phyloP scores from a whole-genome alignment of 1,140 invertebrate genomes.

The Panulirus ornatus region DNA sequence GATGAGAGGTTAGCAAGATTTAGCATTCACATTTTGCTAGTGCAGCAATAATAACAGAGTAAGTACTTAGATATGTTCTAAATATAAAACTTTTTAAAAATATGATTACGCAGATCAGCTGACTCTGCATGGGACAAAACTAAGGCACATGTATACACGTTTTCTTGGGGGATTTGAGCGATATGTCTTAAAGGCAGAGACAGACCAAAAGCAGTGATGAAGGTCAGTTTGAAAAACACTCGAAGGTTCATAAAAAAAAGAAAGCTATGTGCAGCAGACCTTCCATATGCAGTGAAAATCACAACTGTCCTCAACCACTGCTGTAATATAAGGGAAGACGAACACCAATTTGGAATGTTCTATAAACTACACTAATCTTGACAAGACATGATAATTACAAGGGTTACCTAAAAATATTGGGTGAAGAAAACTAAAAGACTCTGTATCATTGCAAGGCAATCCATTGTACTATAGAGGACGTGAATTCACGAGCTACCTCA shows the following conservation, averaged over 20 bases:
- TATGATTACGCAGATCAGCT: slow-evolving; percentile 29
- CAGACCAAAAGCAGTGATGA: slow-evolving; percentile 3
- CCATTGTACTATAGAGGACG: slow-evolving; percentile 68
- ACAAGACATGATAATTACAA: slow-evolving; percentile 45
- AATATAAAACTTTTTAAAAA: slow-evolving; percentile 12
- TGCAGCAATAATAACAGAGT: slow-evolving; percentile 41
- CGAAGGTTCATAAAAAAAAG: background rate
- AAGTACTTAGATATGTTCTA: slow-evolving; percentile 32
- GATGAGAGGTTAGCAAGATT: slow-evolving; percentile 6
- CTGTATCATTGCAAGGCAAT: slow-evolving; percentile 57
- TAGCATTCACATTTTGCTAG: slow-evolving; percentile 40
- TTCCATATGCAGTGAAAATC: background rate
- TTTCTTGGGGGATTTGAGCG: slow-evolving; percentile 54
- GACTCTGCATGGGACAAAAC: slow-evolving; percentile 31
- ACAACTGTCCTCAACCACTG: slow-evolving; percentile 33
- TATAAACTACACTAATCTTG: slow-evolving; percentile 66
- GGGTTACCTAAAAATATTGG: slow-evolving; percentile 65
- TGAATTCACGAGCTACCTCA: slow-evolving; percentile 51
- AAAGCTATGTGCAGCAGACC: slow-evolving; percentile 20
- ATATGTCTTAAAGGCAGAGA: slow-evolving; percentile 61
- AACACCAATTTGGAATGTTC: slow-evolving; percentile 73
- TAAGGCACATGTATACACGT: slow-evolving; percentile 68
- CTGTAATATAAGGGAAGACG: slow-evolving; percentile 57
- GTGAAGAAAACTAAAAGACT: slow-evolving; percentile 55
- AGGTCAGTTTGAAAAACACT: slow-evolving; percentile 4